A percentile compares a stretch with the other conserved stretches of the same genome.
Conservation (phyloP, 2,888 invertebrate species). For the Lampropteryx suffumata region DNA sequence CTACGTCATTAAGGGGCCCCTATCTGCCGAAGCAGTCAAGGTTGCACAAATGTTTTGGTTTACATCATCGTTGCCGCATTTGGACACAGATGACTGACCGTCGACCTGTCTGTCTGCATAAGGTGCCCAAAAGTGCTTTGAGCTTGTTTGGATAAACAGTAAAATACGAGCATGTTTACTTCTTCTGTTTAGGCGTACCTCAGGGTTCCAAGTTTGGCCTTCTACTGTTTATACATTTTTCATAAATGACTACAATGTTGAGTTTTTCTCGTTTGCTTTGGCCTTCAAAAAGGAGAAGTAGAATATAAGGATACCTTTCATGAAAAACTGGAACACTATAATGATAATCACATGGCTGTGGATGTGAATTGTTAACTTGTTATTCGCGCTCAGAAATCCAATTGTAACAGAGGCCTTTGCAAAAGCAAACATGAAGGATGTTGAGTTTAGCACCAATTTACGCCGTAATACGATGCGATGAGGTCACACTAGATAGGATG, state of each 20-base stretch:
- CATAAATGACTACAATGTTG: neutral
- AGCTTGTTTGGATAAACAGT: conserved; percentile 1
- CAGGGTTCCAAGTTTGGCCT: conserved; percentile 1
- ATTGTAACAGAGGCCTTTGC: conserved; percentile 24
- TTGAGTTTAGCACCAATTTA: conserved; percentile 62
- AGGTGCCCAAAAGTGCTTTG: conserved; percentile 7
- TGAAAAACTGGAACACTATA: conserved; percentile 3
- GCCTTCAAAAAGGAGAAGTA: neutral
- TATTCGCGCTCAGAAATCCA: conserved; percentile 3
- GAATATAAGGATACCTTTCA: neutral
- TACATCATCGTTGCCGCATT: conserved; percentile 59
- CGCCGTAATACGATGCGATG: conserved; percentile 54
- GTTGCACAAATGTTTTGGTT: conserved; percentile 53
- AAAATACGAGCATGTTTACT: neutral
- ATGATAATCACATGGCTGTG: neutral
- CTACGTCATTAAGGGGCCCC: conserved; percentile 47
- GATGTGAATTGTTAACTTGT: conserved; percentile 8
- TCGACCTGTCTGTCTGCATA: conserved; percentile 36
- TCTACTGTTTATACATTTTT: neutral
- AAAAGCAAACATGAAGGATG: conserved; percentile 45
- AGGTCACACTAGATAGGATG: conserved; percentile 47
- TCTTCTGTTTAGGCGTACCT: neutral
- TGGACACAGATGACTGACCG: conserved; percentile 50
- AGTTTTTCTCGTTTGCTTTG: neutral
- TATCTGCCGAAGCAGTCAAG: conserved; percentile 52